Percentiles rank a stretch among this genome's conserved stretches.
Evolutionary conservation across 2,113 vertebrate species (phyloP).

Genomic region (Dicrurus megarhynchus): DNA sequence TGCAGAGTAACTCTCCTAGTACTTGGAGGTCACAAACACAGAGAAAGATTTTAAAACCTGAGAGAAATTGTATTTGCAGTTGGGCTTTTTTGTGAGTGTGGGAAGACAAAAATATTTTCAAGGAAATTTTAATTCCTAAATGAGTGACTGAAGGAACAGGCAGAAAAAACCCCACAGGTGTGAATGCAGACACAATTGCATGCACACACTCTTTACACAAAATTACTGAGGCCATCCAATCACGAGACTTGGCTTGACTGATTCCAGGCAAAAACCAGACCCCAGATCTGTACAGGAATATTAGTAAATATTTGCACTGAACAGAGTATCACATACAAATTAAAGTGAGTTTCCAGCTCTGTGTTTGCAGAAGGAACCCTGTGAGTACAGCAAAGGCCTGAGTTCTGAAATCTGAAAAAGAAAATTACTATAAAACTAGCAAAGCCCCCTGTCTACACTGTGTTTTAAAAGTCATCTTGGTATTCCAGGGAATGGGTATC

Average conservation of each 20-base stretch:
- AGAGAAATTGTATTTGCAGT: neutral
- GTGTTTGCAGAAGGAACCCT: neutral
- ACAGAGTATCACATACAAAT: neutral
- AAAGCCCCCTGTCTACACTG: neutral
- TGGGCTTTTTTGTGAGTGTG: neutral
- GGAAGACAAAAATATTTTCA: neutral
- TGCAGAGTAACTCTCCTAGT: neutral
- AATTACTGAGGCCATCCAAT: neutral
- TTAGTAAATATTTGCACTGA: neutral
- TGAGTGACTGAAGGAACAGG: neutral
- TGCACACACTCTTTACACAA: neutral
- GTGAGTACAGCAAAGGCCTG: neutral
- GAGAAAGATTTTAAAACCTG: neutral
- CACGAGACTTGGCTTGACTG: neutral
- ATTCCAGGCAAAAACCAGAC: neutral
- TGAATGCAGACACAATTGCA: neutral
- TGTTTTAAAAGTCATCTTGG: neutral
- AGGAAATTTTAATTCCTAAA: neutral
- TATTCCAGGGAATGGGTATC: neutral
- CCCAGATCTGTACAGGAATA: neutral
- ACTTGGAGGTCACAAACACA: neutral
- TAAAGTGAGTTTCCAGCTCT: neutral
- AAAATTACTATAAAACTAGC: neutral
- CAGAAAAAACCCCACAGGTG: rapidly evolving
- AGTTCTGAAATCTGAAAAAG: neutral